Evolutionary conservation across 1,140 invertebrate genomes (phyloP).

Genomic region (Neuroterus valhalla): DNA sequence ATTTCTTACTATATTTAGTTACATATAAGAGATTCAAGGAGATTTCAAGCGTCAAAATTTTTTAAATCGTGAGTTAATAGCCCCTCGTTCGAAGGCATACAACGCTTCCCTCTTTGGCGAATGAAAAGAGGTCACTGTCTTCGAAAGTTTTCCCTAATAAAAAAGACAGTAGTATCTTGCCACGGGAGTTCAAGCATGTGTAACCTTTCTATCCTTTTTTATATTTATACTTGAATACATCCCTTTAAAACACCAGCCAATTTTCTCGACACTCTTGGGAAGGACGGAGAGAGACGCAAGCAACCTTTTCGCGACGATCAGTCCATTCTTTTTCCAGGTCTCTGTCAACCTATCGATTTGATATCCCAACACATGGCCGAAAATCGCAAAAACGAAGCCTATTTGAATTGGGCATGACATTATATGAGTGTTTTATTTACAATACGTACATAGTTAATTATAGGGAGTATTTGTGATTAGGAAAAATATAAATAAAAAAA

Average conservation of each 20-base stretch:
- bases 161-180: constrained; percentile 52
- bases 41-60: too few species aligned
- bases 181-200: constrained; percentile 29
- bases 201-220: constrained; percentile 33
- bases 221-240: constrained; percentile 1
- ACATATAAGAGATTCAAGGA: too few species aligned
- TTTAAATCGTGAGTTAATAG: too few species aligned
- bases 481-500: too few species aligned
- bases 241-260: constrained; percentile 15
- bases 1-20: too few species aligned
- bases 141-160: constrained; percentile 59
- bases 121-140: constrained; percentile 60
- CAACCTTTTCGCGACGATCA: constrained; percentile 33
- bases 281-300: constrained; percentile 12
- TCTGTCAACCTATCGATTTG: constrained; percentile 34
- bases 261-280: constrained; percentile 12
- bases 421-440: neutral
- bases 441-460: neutral
- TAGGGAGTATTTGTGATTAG: too few species aligned
- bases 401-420: neutral
- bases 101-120: constrained; percentile 53
- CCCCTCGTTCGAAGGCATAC: too few species aligned
- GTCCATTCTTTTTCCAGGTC: neutral
- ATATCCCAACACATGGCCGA: neutral
- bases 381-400: neutral